phyloP scores from a whole-genome alignment of 2,113 vertebrate genomes.

The Odocoileus hemionus region DNA sequence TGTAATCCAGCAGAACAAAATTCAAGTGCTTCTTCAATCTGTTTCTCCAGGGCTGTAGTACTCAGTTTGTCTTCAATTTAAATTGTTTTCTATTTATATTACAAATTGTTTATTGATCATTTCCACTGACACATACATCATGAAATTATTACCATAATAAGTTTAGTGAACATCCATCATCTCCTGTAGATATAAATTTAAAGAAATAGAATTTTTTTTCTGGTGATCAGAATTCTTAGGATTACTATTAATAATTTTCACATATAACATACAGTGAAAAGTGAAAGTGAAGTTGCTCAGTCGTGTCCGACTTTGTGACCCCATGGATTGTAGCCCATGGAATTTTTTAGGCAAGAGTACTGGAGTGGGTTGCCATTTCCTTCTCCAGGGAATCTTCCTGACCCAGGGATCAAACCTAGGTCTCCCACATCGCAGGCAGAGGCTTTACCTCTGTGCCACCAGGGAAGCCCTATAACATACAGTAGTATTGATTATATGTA shows the following conservation, averaged over 20 bases:
- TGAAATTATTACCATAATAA: neutral
- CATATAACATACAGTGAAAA: neutral
- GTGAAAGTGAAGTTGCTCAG: neutral
- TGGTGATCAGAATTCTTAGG: neutral
- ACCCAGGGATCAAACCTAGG: neutral
- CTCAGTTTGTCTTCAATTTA: neutral
- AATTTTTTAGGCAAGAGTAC: neutral
- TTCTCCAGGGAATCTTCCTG: neutral
- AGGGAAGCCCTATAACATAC: neutral
- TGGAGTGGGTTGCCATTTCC: neutral
- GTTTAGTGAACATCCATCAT: neutral
- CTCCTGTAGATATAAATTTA: neutral
- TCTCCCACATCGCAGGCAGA: neutral
- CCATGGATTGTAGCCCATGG: neutral
- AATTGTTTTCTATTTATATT: neutral
- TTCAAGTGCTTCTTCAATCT: neutral
- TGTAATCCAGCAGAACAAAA: neutral
- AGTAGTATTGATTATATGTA: neutral
- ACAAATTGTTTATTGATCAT: neutral
- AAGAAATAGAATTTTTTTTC: neutral
- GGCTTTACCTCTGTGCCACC: neutral
- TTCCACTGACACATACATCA: neutral
- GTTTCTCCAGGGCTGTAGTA: neutral
- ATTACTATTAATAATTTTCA: neutral
- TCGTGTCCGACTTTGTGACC: accelerated